phyloP scores from a whole-genome alignment of 2,113 vertebrate species.

The Haemorhous mexicanus region DNA sequence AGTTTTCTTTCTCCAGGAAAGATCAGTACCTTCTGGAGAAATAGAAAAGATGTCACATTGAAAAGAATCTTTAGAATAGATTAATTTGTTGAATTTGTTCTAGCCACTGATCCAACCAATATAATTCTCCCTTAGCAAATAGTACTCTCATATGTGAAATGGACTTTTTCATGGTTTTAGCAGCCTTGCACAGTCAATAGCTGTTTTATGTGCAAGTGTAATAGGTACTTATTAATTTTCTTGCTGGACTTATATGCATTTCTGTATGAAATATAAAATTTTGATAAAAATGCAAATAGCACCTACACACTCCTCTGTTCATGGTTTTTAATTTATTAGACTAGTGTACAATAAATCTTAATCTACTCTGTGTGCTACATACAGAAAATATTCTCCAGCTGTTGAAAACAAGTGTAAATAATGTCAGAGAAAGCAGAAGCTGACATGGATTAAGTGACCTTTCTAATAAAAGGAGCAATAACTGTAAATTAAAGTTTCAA shows the following conservation, averaged over 20 bases:
- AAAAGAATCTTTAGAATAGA: neutral
- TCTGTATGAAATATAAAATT: neutral
- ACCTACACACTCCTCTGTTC: neutral
- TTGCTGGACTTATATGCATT: neutral
- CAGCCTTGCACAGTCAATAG: neutral
- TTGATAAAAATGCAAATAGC: neutral
- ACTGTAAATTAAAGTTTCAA: slow-evolving; percentile 36
- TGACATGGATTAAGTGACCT: slow-evolving; percentile 26
- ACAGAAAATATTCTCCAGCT: neutral
- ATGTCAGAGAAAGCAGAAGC: neutral
- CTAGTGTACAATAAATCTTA: neutral
- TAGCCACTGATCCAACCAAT: neutral
- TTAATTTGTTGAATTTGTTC: neutral
- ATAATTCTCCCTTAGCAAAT: neutral
- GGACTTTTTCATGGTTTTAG: neutral
- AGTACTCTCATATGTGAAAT: neutral
- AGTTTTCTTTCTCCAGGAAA: neutral
- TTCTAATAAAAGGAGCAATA: slow-evolving; percentile 17
- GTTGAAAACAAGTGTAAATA: slow-evolving; percentile 1
- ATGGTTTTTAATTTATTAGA: neutral
- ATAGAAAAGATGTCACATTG: neutral
- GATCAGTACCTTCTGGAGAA: neutral
- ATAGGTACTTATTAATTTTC: neutral
- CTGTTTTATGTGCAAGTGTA: neutral
- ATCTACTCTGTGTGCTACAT: neutral